phyloP scores from a whole-genome alignment of 2,888 invertebrate species.

The Dermolepida albohirtum region DNA sequence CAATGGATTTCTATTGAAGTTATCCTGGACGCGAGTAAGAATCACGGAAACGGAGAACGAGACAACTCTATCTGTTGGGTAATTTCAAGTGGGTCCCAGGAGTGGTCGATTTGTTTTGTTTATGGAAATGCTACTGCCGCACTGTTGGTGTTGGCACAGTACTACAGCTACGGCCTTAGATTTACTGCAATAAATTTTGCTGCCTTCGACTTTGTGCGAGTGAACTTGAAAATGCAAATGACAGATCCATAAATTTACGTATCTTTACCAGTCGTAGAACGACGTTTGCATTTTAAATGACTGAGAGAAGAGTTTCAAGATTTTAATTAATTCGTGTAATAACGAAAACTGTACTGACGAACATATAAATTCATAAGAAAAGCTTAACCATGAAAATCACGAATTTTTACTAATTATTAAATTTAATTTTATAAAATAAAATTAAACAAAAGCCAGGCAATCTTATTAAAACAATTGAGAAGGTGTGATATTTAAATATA shows the following conservation, averaged over 20 bases:
- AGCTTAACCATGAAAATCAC: no score
- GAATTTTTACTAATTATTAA: no score
- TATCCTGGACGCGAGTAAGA: constrained; percentile 10
- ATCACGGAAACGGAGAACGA: neutral
- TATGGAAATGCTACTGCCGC: constrained; percentile 28
- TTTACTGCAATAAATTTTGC: constrained; percentile 25
- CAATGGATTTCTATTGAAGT: constrained; percentile 17
- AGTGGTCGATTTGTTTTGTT: constrained; percentile 32
- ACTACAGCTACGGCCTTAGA: constrained; percentile 21
- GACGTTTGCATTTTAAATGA: constrained; percentile 4
- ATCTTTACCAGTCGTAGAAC: constrained; percentile 16
- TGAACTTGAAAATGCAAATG: constrained; percentile 28
- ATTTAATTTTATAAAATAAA: no score
- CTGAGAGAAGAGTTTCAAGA: neutral
- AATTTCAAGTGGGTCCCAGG: constrained; percentile 18
- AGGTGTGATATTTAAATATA: no score
- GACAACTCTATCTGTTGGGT: constrained; percentile 12
- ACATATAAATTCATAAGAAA: no score
- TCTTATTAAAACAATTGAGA: no score
- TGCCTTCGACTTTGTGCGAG: constrained; percentile 10
- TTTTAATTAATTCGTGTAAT: constrained; percentile 4
- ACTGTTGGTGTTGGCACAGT: constrained; percentile 15
- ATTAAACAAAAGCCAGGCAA: no score
- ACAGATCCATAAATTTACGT: constrained; percentile 29
- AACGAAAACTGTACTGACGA: no score